phyloP scores from a whole-genome alignment of 2,888 invertebrate species.

The Diachrysia chrysitis region DNA sequence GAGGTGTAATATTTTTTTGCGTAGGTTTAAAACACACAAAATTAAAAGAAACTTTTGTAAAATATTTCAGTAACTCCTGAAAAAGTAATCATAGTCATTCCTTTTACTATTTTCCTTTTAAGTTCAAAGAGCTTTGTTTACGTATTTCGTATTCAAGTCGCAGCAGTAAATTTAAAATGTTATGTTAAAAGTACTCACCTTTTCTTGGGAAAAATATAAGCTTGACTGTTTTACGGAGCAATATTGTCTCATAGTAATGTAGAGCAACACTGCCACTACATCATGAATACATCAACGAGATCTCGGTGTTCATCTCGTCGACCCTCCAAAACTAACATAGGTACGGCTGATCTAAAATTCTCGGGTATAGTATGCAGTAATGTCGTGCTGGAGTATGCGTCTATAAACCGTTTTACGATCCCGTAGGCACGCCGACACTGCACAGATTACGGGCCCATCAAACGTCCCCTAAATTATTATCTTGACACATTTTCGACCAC shows the following conservation, averaged over 20 bases:
- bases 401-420: slow-evolving; percentile 62
- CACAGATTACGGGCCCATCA: slow-evolving; percentile 61
- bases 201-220: background rate
- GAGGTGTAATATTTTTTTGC: background rate
- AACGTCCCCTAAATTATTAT: slow-evolving; percentile 62
- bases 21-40: background rate
- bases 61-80: slow-evolving; percentile 7
- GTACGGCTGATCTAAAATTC: slow-evolving; percentile 48
- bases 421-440: slow-evolving; percentile 45
- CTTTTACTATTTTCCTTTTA: slow-evolving; percentile 8
- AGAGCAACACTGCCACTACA: no score
- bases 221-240: background rate
- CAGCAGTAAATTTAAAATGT: slow-evolving; percentile 6
- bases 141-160: background rate
- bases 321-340: slow-evolving; percentile 26
- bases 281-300: background rate
- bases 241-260: background rate
- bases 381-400: slow-evolving; percentile 40
- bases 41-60: background rate
- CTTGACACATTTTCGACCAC: slow-evolving; percentile 60
- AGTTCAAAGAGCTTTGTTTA: slow-evolving; percentile 9
- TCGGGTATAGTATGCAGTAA: slow-evolving; percentile 29
- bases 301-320: slow-evolving; percentile 28
- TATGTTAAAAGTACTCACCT: background rate
- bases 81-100: slow-evolving; percentile 22